Conservation (phyloP, 1,140 invertebrate species). For the Calliphora vicina region DNA sequence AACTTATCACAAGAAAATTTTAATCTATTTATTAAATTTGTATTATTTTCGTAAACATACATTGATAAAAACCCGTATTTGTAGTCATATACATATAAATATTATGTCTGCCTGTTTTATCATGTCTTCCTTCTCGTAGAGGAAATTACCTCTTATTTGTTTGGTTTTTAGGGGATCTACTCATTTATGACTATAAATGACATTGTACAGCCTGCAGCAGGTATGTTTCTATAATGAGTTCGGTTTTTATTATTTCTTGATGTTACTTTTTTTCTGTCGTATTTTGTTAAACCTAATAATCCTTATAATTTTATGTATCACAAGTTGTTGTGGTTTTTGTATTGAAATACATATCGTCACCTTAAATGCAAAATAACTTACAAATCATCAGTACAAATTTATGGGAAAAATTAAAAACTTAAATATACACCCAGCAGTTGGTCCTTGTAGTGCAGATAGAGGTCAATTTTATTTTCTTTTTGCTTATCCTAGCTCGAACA, state of each 20-base stretch:
- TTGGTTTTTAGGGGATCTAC: background rate
- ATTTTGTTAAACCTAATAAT: background rate
- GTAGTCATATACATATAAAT: no score
- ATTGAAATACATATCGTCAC: background rate
- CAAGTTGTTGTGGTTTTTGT: background rate
- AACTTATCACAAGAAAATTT: background rate
- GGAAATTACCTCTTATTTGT: constrained; percentile 1
- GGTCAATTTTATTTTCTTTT: no score
- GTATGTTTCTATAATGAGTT: constrained; percentile 3
- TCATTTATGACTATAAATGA: background rate
- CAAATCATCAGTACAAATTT: no score
- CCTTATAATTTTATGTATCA: constrained; percentile 3
- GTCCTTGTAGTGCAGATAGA: no score
- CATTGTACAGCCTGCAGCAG: background rate
- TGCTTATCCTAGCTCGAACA: no score
- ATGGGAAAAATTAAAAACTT: no score
- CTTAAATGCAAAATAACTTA: no score
- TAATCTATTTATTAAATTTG: background rate
- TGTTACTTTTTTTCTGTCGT: background rate
- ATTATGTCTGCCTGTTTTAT: background rate
- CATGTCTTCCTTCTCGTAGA: background rate
- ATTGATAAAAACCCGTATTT: background rate
- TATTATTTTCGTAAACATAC: no score
- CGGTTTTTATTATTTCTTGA: background rate
- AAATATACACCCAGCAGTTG: no score